phyloP scores from a whole-genome alignment of 2,797 vertebrate genomes.

The Cirrhinus mrigala region DNA sequence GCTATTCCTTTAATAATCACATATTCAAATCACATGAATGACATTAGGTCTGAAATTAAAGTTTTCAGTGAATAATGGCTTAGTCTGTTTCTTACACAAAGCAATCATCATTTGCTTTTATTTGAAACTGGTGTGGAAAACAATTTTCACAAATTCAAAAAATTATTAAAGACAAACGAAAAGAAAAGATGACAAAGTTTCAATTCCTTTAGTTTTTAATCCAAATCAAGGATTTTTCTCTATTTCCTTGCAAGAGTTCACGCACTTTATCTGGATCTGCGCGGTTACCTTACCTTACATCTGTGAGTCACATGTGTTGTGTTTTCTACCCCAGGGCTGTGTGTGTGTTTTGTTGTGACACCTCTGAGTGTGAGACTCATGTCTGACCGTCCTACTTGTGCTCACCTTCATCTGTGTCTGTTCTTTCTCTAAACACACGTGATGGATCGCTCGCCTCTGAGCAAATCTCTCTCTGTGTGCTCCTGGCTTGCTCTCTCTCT shows the following conservation, averaged over 20 bases:
- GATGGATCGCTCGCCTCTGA: constrained; percentile 45
- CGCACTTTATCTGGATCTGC: constrained; percentile 16
- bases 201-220: too few species aligned
- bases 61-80: neutral
- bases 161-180: too few species aligned
- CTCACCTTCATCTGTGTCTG: constrained; percentile 71
- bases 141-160: neutral
- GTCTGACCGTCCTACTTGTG: constrained; percentile 65
- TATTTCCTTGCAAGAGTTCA: neutral
- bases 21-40: neutral
- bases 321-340: constrained; percentile 44
- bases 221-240: neutral
- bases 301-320: constrained; percentile 38
- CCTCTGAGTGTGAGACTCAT: constrained; percentile 56
- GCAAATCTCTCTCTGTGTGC: constrained; percentile 34
- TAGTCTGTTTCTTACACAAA: neutral
- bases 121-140: neutral
- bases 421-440: constrained; percentile 57
- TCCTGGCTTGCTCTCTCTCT: constrained; percentile 10
- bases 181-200: neutral
- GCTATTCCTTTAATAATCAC: too few species aligned
- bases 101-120: neutral
- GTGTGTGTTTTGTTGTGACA: constrained; percentile 41
- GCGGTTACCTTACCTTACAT: constrained; percentile 15
- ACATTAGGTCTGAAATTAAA: neutral